Conservation (phyloP, 2,113 vertebrate genomes). For the Brachyistius frenatus region DNA sequence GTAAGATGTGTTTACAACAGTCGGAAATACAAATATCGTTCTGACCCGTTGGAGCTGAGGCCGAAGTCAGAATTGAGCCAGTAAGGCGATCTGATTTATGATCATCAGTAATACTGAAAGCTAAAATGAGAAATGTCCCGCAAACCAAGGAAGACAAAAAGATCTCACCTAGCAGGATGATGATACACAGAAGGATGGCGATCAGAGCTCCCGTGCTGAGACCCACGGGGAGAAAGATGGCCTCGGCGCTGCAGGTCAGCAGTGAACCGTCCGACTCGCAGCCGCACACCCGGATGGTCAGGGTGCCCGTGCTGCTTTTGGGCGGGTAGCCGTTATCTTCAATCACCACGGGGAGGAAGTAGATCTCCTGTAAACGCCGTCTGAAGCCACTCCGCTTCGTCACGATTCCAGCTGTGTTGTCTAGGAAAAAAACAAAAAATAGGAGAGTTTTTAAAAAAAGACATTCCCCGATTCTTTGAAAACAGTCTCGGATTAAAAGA, state of each 20-base stretch:
- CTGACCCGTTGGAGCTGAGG: no score
- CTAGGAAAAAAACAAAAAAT: slow-evolving; percentile 70
- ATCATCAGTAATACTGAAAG: not conserved
- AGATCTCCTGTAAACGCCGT: slow-evolving; percentile 92
- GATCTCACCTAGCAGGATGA: slow-evolving; percentile 94
- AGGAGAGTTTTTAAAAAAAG: not conserved
- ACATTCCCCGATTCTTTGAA: not conserved
- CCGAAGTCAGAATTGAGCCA: no score
- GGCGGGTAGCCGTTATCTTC: slow-evolving; percentile 95
- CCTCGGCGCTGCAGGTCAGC: slow-evolving; percentile 95
- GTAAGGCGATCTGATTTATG: no score
- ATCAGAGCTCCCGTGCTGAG: slow-evolving; percentile 96
- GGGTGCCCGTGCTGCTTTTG: slow-evolving; percentile 95
- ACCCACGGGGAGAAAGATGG: slow-evolving; percentile 95
- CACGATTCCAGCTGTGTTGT: slow-evolving; percentile 96
- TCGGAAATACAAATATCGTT: no score
- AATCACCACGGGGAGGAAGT: slow-evolving; percentile 91
- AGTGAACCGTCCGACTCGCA: slow-evolving; percentile 92
- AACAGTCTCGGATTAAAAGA: not conserved
- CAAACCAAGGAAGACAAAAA: not conserved
- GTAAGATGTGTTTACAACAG: no score
- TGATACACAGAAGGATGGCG: slow-evolving; percentile 94
- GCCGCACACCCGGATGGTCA: slow-evolving; percentile 95
- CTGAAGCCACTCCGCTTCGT: slow-evolving; percentile 90
- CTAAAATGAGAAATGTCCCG: not conserved